Percentiles rank a stretch among this genome's conserved stretches.
Evolutionary conservation across 2,113 vertebrate species (phyloP).

Genomic region (Petroica traversi): DNA sequence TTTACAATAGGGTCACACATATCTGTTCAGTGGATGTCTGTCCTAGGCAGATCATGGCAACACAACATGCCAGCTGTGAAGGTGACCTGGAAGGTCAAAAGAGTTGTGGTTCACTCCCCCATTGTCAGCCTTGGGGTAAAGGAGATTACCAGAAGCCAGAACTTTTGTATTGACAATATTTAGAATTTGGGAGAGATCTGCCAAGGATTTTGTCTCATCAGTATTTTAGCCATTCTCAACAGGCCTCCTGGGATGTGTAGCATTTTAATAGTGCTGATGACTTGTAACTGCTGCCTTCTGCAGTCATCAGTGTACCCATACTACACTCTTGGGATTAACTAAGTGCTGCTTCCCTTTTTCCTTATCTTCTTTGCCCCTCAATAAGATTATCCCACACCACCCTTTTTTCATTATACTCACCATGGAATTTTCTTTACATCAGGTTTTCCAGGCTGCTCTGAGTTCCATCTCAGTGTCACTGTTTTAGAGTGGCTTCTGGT

Average conservation of each 20-base stretch:
- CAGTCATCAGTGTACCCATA: neutral
- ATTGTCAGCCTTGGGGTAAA: neutral
- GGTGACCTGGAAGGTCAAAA: neutral
- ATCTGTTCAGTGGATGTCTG: neutral
- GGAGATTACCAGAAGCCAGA: neutral
- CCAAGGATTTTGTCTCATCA: neutral
- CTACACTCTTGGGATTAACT: neutral
- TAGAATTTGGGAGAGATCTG: neutral
- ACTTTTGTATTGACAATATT: neutral
- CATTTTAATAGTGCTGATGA: neutral
- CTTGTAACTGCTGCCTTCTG: neutral
- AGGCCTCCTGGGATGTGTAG: neutral
- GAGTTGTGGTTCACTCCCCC: neutral
- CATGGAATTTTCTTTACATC: neutral
- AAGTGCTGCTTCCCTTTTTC: neutral
- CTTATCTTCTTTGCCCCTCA: neutral
- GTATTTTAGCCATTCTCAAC: neutral
- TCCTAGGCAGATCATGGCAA: neutral
- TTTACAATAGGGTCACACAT: neutral
- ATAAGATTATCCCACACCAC: neutral
- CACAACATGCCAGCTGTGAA: fast-evolving
- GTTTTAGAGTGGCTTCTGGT: neutral
- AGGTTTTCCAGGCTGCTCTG: neutral
- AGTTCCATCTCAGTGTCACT: neutral
- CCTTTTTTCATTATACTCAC: neutral